Evolutionary conservation across 2,113 vertebrate genomes (phyloP), one percentile per base, ranked within the genome.

Genomic region (Ceyx margarethae): DNA sequence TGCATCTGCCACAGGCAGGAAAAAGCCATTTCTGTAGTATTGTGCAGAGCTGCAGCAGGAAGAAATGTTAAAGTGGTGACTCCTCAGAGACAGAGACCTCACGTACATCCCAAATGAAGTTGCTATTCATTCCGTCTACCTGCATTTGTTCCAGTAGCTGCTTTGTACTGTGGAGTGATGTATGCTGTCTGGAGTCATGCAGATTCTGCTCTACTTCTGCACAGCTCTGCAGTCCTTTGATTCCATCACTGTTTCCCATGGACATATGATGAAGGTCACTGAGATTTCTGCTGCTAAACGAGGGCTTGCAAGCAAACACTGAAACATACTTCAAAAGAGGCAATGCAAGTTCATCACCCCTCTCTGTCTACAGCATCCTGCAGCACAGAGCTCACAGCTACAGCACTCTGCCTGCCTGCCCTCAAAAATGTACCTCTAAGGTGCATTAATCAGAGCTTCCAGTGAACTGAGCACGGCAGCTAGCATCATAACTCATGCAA

Each of bases 401-500:
- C 60, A 90, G 56, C 43, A 15, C 17, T 51, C 56, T 60, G 11
- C 68, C 65, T 9, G 2, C 13, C 53, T 22, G 2, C 26, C 37
- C 77, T 58, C 83, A 81, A 86, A 91, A 93, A 76, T 76, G 60
- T 84, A 83, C 67, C 76, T 90, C 57, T 46, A 67, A 62, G 66
- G 81, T 89, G 91, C 81, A 89, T 81, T 90, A 89, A 90, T 37
- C 37, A 88, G 83, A 81, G 20, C 62, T 89, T 37, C 82, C 69
- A 81, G 46, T 66, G 90, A 81, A 94, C 90, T 86, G 42, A 84
- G 81, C 74, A 79, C 3, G 0, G 84, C 71, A 93, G 78, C 86
- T 84, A 93, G 93, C 95, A 78, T 91, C 93, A 95, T 90, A 89
- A 67, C 84, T 93, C 81, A 56, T 26, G 35, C 4, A 5, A 87